Evolutionary conservation across 2,797 vertebrate genomes (phyloP), one percentile per base, ranked within the genome.

Genomic region (Epinephelus coioides): DNA sequence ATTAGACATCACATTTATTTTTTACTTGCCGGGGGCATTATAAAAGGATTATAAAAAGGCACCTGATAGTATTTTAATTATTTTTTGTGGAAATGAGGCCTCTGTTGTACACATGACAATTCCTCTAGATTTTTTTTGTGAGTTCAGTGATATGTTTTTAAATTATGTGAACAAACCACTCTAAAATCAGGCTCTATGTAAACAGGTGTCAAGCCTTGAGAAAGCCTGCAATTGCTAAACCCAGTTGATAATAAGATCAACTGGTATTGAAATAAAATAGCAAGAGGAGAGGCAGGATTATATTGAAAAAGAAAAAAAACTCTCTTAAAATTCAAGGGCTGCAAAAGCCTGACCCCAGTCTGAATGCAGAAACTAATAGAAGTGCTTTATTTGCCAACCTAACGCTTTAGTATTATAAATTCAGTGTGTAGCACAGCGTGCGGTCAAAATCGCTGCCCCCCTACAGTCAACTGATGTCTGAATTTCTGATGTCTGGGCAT

Each of bases 401-500:
- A 10, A 40, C 50, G 23, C 62, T 50, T 2, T 34, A 17, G 14
- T 12, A 6, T 27, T 21, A 62, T 15, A 59, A 69, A 61, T n/a
- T 38, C 9, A 68, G 56, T 19, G 44, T 47, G 44, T 61, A 65
- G 47, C 47, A 34, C 62, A 59, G 51, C 2, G 5, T 61, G n/a
- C 25, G 21, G 53, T 69, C 23, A 25, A 56, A 54, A 61, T 30
- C 23, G 3, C 19, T 47, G 17, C 38, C 21, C 30, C 53, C 47
- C 59, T 44, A 17, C 49, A 65, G 74, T 77, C 21, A 43, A 27
- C 30, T 44, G 34, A 57, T 62, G 30, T 59, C 54, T 63, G 8
- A 6, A 25, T 19, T 43, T 34, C 19, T 53, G 19, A 71, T 11
- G 7, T 14, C 21, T 62, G 19, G 4, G 12, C 19, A 9, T 21